A percentile compares a stretch with the other conserved stretches of the same genome.
Evolutionary conservation across 2,113 vertebrate genomes (phyloP).

Genomic region (Turnix velox): DNA sequence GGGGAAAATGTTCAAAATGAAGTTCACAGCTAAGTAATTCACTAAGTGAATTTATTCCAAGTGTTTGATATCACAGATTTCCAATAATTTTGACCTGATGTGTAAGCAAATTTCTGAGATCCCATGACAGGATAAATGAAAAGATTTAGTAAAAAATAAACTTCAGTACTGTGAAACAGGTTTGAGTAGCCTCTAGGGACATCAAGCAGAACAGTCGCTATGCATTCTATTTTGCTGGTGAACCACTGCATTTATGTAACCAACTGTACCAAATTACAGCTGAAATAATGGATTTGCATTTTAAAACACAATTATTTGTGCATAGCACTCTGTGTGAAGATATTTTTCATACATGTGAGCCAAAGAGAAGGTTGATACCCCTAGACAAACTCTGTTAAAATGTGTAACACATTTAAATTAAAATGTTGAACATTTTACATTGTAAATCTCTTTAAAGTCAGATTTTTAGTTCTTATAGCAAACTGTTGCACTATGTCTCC

Average conservation of each 20-base stretch:
- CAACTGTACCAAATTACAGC: background rate
- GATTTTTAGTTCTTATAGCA: background rate
- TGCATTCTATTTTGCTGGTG: background rate
- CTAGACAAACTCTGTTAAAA: background rate
- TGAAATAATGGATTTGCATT: background rate
- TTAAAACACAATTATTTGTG: background rate
- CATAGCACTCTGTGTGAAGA: background rate
- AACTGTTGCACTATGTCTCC: background rate
- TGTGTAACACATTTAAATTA: background rate
- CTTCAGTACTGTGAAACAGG: background rate
- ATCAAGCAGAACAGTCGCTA: background rate
- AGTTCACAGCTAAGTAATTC: background rate
- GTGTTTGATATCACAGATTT: background rate
- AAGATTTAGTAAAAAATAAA: background rate
- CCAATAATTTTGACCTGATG: background rate
- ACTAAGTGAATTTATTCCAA: background rate
- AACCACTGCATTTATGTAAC: background rate
- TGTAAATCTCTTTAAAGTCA: background rate
- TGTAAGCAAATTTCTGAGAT: background rate
- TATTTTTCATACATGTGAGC: background rate
- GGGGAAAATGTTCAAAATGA: background rate
- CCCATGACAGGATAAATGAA: background rate
- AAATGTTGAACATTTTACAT: background rate
- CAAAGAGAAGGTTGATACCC: background rate
- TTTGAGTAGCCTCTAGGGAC: background rate